phyloP scores from a whole-genome alignment of 2,888 invertebrate species.

The Prosopocoilus inquinatus region DNA sequence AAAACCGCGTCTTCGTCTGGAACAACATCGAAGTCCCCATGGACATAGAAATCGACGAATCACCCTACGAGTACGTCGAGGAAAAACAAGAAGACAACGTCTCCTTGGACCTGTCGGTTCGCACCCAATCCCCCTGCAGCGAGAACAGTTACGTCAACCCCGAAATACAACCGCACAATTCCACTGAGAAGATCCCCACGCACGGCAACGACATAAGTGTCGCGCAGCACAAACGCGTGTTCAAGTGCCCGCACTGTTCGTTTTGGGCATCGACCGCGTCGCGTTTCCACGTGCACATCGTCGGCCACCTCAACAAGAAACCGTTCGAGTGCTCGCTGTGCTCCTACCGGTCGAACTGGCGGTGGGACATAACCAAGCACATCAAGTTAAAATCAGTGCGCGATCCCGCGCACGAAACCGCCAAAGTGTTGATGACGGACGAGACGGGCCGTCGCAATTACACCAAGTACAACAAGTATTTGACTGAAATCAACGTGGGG shows the following conservation, averaged over 20 bases:
- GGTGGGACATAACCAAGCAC: constrained; percentile 96
- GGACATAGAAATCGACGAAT: constrained; percentile 41
- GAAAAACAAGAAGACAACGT: constrained; percentile 46
- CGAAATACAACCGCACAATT: constrained; percentile 12
- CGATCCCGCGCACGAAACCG: constrained; percentile 77
- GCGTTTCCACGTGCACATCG: constrained; percentile 90
- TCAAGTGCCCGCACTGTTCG: constrained; percentile 88
- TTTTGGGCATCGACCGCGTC: constrained; percentile 93
- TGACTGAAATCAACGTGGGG: constrained; percentile 57
- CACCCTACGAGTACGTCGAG: constrained; percentile 45
- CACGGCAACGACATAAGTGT: constrained; percentile 59
- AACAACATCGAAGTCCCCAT: constrained; percentile 61
- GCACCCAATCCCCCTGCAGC: constrained; percentile 48
- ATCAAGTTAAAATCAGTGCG: constrained; percentile 85
- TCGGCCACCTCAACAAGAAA: constrained; percentile 88
- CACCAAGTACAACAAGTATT: constrained; percentile 88
- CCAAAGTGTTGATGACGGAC: constrained; percentile 85
- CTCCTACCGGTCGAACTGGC: constrained; percentile 92
- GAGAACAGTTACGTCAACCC: constrained; percentile 37
- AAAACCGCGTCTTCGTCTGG: constrained; percentile 80
- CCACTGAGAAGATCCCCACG: constrained; percentile 58
- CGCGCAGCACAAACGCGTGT: constrained; percentile 73
- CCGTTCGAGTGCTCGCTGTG: constrained; percentile 95
- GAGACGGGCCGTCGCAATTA: constrained; percentile 89
- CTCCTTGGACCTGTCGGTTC: constrained; percentile 44